phyloP scores from a whole-genome alignment of 2,797 vertebrate genomes.

The Enteromius radiatus region DNA sequence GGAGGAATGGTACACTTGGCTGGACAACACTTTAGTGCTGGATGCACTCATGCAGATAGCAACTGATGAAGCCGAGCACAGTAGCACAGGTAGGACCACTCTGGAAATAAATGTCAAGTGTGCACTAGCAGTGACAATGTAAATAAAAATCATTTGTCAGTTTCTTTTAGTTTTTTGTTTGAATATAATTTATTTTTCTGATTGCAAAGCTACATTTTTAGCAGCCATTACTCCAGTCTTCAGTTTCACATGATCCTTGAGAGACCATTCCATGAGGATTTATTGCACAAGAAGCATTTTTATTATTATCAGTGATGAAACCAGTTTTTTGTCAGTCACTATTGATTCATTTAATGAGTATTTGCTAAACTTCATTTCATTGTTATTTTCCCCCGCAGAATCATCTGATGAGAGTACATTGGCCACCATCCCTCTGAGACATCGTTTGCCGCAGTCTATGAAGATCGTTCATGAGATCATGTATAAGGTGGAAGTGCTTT shows the following conservation, averaged over 20 bases:
- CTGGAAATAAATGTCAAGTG: not conserved
- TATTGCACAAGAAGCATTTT: not conserved
- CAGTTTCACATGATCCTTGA: not conserved
- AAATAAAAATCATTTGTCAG: not conserved
- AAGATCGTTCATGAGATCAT: conserved; percentile 99
- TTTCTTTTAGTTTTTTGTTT: no score
- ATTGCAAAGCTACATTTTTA: not conserved
- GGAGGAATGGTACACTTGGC: conserved; percentile 98
- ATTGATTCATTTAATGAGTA: not conserved
- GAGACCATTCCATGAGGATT: not conserved
- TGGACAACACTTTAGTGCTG: conserved; percentile 94
- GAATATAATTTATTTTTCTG: not conserved
- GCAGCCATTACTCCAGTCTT: not conserved
- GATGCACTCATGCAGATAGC: conserved; percentile 97
- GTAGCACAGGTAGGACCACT: conserved; percentile 84
- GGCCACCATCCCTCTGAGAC: conserved; percentile 87
- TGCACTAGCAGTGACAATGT: not conserved
- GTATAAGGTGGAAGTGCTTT: conserved; percentile 98
- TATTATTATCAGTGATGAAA: not conserved
- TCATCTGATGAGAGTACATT: conserved; percentile 91
- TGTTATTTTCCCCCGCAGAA: conserved; percentile 73
- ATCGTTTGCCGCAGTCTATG: conserved; percentile 95
- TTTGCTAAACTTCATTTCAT: not conserved
- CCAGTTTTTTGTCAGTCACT: not conserved
- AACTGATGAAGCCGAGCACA: conserved; percentile 93